Evolutionary conservation across 2,113 vertebrate species (phyloP).

Genomic region (Chitala chitala): DNA sequence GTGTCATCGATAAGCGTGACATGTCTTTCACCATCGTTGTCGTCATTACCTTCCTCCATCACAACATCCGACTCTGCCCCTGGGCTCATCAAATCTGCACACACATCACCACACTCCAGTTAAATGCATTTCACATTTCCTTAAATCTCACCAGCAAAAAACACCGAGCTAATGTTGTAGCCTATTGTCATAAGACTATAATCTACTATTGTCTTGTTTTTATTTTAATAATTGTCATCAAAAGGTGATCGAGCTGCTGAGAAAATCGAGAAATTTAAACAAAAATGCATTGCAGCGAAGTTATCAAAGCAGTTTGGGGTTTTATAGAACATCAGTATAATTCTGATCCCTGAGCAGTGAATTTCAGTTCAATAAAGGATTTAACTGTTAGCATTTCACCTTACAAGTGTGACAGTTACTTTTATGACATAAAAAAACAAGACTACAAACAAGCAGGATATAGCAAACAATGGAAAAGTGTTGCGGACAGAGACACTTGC

Average conservation of each 20-base stretch:
- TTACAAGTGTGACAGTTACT: too few species aligned
- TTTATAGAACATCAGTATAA: slow-evolving; percentile 16
- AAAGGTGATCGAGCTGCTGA: neutral
- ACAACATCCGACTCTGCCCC: slow-evolving; percentile 81
- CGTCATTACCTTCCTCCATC: slow-evolving; percentile 88
- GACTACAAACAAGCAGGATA: too few species aligned
- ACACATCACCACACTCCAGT: slow-evolving; percentile 24
- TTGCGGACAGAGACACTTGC: slow-evolving; percentile 51
- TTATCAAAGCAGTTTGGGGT: slow-evolving; percentile 19
- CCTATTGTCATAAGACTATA: neutral
- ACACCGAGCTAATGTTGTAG: too few species aligned
- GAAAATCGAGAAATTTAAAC: neutral
- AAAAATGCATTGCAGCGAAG: neutral
- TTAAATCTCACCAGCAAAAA: neutral
- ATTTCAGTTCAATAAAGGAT: too few species aligned
- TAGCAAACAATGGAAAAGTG: too few species aligned
- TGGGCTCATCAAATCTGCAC: slow-evolving; percentile 82
- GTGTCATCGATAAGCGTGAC: slow-evolving; percentile 80
- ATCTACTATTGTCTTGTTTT: too few species aligned
- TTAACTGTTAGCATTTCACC: too few species aligned
- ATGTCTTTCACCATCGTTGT: slow-evolving; percentile 78
- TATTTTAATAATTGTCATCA: neutral
- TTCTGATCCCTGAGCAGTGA: slow-evolving; percentile 35
- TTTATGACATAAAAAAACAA: too few species aligned
- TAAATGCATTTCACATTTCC: neutral